Evolutionary conservation across 2,888 invertebrate species (phyloP).

Genomic region (Zaprionus bogoriensis): DNA sequence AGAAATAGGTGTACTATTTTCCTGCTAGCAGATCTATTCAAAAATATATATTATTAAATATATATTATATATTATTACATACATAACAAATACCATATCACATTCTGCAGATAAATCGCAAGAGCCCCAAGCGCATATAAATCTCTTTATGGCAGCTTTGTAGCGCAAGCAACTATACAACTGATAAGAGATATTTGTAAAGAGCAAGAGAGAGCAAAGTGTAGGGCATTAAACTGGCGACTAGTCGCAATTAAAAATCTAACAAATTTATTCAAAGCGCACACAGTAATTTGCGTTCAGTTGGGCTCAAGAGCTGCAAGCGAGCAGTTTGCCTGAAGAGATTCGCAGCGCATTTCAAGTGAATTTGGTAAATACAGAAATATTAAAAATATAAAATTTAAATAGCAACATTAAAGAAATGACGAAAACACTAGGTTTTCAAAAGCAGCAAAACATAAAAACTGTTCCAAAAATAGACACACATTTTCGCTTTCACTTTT

Average conservation of each 20-base stretch:
- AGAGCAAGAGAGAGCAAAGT: too few species aligned
- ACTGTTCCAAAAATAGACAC: slow-evolving; percentile 31
- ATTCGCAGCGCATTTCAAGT: background rate
- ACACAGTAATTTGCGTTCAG: slow-evolving; percentile 21
- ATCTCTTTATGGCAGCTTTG: background rate
- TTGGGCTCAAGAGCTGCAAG: slow-evolving; percentile 39
- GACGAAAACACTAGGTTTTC: too few species aligned
- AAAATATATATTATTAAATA: background rate
- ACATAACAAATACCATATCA: background rate
- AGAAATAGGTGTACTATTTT: too few species aligned
- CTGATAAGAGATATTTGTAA: background rate
- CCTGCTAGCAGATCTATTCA: background rate
- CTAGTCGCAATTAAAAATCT: background rate
- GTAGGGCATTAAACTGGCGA: slow-evolving; percentile 23
- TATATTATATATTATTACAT: background rate
- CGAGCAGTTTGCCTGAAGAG: slow-evolving; percentile 33
- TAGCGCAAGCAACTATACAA: background rate
- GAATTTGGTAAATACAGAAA: slow-evolving; percentile 12
- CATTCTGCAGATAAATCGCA: background rate
- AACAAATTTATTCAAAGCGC: slow-evolving; percentile 6
- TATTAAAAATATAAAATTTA: background rate
- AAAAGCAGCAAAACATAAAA: slow-evolving; percentile 1
- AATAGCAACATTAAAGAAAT: background rate
- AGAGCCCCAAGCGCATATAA: background rate
- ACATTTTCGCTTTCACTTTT: slow-evolving; percentile 55